A percentile compares a stretch with the other conserved stretches of the same genome.
These are phyloP conservation scores for Xiphophorus maculatus DNA, from an alignment of 2,113 vertebrate genomes.

Conservation along the genomic window DNA sequence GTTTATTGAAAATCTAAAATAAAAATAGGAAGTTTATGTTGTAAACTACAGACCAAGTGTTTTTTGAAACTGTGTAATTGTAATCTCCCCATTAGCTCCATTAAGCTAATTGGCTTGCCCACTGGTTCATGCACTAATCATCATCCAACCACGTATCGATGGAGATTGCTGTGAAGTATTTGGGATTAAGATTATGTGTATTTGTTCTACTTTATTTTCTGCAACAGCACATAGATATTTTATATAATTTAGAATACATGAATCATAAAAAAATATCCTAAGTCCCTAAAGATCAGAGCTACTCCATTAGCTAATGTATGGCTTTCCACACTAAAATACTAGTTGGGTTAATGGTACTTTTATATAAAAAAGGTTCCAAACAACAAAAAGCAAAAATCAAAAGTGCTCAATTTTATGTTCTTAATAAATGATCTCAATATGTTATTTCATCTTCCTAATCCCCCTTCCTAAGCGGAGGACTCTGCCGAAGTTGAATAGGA, in stretches of 20 bases:
- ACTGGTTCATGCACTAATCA: neutral
- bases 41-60: neutral
- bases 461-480: too few relatives aligned
- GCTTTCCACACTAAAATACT: neutral
- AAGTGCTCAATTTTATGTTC: too few relatives aligned
- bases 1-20: neutral
- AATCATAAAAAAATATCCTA: too few relatives aligned
- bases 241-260: too few relatives aligned
- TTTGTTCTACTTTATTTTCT: neutral
- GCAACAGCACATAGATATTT: neutral
- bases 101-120: neutral
- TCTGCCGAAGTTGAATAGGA: constrained; percentile 1
- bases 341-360: neutral
- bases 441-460: constrained; percentile 16
- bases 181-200: neutral
- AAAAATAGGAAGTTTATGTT: neutral
- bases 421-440: too few relatives aligned
- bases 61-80: neutral
- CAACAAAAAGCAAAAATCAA: too few relatives aligned
- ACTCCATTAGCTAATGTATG: too few relatives aligned
- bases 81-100: neutral
- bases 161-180: neutral
- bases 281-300: too few relatives aligned
- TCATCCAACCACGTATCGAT: neutral
- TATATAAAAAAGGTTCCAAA: neutral